Base-by-base conservation (phyloP, 2,888 invertebrate species). In the Coelopa pilipes region DNA sequence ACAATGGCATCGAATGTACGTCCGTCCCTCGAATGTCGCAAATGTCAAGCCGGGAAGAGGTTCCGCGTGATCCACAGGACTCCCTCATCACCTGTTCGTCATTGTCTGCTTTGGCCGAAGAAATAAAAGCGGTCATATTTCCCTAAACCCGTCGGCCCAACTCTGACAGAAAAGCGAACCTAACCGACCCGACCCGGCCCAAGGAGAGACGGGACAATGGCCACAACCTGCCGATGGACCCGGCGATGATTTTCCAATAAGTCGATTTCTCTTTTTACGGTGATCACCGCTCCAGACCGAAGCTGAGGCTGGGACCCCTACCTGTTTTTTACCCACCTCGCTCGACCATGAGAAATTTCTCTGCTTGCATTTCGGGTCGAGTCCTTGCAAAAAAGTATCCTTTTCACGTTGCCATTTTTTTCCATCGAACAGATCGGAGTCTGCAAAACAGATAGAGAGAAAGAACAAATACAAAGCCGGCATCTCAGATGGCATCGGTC, bases 201-300 rank as follows among this genome's bases (percentile, higher is more conserved):
- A 9, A 15, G 53, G 4, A 3, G 15, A 15, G 53, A 15, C 53
- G 13, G 13, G n/a, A 15, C 62, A 45, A 24, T 46, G 13, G 15
- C 57, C 15, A 69, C 55, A 15, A 62, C 21, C 34, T n/a, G 9
- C 34, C n/a, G 62, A 34, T 24, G 57, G 21, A 62, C 62, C 62
- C n/a, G 50, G 21, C 12, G 49, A 15, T 24, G 19, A 66, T 49
- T 15, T 81, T 80, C 78, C 81, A 83, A 82, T 83, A 82, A 82
- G 83, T 82, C 83, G 82, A 77, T 74, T 76, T 76, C 66, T 71
- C 70, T 74, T 74, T 75, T 77, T 74, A 74, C 73, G 76, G 72
- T 75, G 72, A 78, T 75, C 57, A 71, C 67, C 34, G 50, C 19
- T 34, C 34, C 2, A 2, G 34, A 7, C 34, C 34, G 34, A 7